These are phyloP conservation scores for Catalaphyllia jardinei DNA, from an alignment of 64 coral and sea anemone species.

Conservation along the genomic window DNA sequence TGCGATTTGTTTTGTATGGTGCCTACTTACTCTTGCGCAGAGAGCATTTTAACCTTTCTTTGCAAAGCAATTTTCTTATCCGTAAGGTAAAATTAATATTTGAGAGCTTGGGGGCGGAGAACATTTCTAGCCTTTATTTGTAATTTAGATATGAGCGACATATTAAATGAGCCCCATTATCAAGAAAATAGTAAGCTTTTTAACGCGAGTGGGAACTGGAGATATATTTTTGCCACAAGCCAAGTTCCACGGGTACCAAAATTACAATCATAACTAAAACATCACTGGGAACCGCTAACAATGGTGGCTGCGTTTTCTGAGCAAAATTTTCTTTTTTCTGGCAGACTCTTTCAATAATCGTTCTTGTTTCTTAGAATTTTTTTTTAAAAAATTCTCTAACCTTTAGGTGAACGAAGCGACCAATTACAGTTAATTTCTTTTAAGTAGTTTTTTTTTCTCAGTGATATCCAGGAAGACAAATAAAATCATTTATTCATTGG, in stretches of 20 bases:
- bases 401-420: background rate
- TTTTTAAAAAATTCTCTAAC: background rate
- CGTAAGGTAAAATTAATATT: conserved; percentile 22
- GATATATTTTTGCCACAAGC: conserved; percentile 5
- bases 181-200: conserved; percentile 19
- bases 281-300: background rate
- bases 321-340: background rate
- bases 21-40: background rate
- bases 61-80: background rate
- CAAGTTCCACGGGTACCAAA: conserved; percentile 27
- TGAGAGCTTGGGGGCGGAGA: conserved; percentile 20
- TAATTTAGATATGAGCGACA: conserved; percentile 14
- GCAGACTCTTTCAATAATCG: no score
- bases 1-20: background rate
- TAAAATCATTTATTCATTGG: background rate
- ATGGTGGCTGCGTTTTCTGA: background rate
- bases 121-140: background rate
- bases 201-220: background rate
- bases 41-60: background rate
- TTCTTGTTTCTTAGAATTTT: background rate
- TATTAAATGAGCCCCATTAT: conserved; percentile 19
- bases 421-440: background rate
- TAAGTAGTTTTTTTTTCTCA: background rate
- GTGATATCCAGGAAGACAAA: background rate
- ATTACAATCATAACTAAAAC: background rate